These are phyloP conservation scores for Galaxias olidus DNA, from an alignment of 2,797 vertebrate genomes.

Conservation along the genomic window DNA sequence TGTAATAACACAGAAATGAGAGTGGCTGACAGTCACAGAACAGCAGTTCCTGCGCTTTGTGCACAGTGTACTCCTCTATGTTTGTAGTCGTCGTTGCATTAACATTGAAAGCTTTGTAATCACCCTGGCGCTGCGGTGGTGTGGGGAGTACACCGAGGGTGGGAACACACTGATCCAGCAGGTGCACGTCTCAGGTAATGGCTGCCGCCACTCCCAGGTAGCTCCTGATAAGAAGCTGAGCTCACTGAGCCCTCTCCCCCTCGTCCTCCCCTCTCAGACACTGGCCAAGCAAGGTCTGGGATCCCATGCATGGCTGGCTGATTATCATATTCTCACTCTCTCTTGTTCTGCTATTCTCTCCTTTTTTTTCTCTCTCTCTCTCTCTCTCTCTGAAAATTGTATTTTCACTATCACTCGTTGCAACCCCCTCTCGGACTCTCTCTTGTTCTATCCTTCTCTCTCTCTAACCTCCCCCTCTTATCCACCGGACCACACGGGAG, in stretches of 20 bases:
- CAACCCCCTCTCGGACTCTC: not conserved
- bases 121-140: not conserved
- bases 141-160: slow-evolving; percentile 41
- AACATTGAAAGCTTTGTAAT: slow-evolving; percentile 1
- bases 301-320: not conserved
- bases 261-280: not conserved
- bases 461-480: slow-evolving; percentile 28
- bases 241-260: not conserved
- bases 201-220: slow-evolving; percentile 35
- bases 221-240: slow-evolving; percentile 39
- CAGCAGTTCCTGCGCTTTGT: too few species aligned
- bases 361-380: slow-evolving; percentile 8
- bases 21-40: too few species aligned
- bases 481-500: slow-evolving; percentile 40
- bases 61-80: not conserved
- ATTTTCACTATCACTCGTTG: not conserved
- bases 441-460: not conserved
- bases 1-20: too few species aligned
- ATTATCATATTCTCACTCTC: slow-evolving; percentile 3
- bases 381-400: slow-evolving; percentile 12
- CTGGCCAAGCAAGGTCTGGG: not conserved
- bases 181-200: slow-evolving; percentile 60
- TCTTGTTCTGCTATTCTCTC: not conserved
- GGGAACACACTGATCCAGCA: slow-evolving; percentile 50
- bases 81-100: not conserved